Evolutionary conservation across 2,797 vertebrate species (phyloP), one percentile per base, ranked within the genome.

Genomic region (Peromyscus melanophrys): DNA sequence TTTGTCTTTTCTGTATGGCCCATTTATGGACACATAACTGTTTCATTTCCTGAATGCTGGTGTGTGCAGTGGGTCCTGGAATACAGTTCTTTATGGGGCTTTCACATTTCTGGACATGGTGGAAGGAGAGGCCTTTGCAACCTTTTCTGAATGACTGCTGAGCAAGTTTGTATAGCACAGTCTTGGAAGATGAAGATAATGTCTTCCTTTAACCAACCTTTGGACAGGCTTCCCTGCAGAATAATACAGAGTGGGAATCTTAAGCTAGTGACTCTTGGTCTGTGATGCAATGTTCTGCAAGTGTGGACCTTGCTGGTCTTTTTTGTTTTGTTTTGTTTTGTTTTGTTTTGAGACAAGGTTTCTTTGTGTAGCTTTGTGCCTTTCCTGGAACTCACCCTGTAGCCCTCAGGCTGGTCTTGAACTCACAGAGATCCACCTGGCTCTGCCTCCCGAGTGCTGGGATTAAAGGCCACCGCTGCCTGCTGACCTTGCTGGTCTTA

Each of bases 31-130:
- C 84, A 43, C 1, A 90, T 7, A 82, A 71, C 61, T 93, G 29
- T 61, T 85, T 92, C 69, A 61, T 91, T 91, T 92, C n/a, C 61
- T 76, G 57, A 88, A 71, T 75, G 10, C 43, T 75, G 4, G 37
- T 76, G 6, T 19, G 65, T 49, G 1, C 8, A 69, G 49, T 34
- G 34, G 75, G 55, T 85, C 37, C 40, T 52, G 46, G 61, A 29
- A 88, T 14, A 77, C 0, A 27, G 10, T 65, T 93, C 76, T 94
- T 77, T 31, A 43, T 27, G 9, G 37, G 69, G 14, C 4, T 92
- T 34, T 89, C n/a, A 46, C 23, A 95, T 83, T 82, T 94, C 23
- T 59, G 73, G 8, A 46, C 31, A 55, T n/a, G 65, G 69, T 85
- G 2, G 8, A 75, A 86, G 23, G 34, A 91, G 13, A 84, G 23